Evolutionary conservation across 2,797 vertebrate genomes (phyloP).

Genomic region (Chlorospingus flavigularis): DNA sequence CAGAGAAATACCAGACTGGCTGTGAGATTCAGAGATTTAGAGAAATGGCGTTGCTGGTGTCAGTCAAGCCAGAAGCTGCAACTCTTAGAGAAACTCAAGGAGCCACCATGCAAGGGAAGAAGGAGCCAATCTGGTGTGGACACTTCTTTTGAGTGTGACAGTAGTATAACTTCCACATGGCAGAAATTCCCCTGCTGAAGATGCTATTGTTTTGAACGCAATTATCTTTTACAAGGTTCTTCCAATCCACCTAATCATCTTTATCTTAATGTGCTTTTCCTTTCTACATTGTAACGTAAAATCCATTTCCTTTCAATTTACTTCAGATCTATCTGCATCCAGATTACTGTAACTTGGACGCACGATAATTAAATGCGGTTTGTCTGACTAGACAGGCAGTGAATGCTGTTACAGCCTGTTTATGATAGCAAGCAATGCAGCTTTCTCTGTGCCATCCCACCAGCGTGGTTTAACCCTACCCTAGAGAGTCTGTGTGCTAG

Average conservation of each 20-base stretch:
- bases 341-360: conserved; percentile 45
- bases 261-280: conserved; percentile 58
- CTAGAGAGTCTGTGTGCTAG: background rate
- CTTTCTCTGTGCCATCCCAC: background rate
- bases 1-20: conserved; percentile 2
- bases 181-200: conserved; percentile 8
- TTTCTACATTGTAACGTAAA: conserved; percentile 26
- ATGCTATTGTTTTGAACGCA: conserved; percentile 21
- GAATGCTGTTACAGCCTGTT: conserved; percentile 19
- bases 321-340: conserved; percentile 35
- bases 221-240: conserved; percentile 61
- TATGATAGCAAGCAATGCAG: conserved; percentile 12
- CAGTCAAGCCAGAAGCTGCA: conserved; percentile 18
- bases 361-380: conserved; percentile 43
- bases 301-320: conserved; percentile 63
- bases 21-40: conserved; percentile 31
- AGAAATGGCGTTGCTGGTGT: conserved; percentile 39
- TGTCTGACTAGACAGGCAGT: conserved; percentile 47
- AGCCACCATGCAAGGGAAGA: background rate
- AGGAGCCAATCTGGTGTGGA: background rate
- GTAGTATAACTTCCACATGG: background rate
- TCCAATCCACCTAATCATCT: conserved; percentile 51
- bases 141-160: background rate
- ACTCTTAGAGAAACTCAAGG: background rate
- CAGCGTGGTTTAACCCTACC: background rate